Evolutionary conservation across 2,888 invertebrate genomes (phyloP), one percentile per base, ranked within the genome.

Genomic region (Temnothorax unifasciatus): DNA sequence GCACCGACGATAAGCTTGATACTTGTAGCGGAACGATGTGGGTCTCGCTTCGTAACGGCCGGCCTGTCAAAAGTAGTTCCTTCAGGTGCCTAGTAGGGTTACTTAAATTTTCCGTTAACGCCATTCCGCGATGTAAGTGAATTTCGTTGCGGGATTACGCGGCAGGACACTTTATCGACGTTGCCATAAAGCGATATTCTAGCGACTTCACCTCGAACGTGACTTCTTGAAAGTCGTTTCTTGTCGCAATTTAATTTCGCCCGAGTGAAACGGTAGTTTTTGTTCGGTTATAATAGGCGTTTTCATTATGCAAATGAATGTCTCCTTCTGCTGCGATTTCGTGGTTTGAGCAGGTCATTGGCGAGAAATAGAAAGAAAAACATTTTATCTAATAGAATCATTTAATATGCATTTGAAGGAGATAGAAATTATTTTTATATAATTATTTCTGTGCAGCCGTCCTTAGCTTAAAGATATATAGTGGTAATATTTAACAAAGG

Each of bases 1-100:
- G 77, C 59, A 81, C 18, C 44, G 57, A 76, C 83, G 73, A 85
- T 85, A 85, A 87, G 86, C 68, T 44, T 44, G 47, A 66, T 82
- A 74, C 64, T 11, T 81, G 59, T 25, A 52, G n/a, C 41, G 44
- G 13, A 52, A 25, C 59, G 68, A 83, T 50, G 69, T 38, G 76
- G 47, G n/a, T 44, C 29, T 21, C 29, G 52, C 66, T 44, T 25
- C 29, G 41, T 34, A 25, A 44, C 54, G 82, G 38, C 21, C 52
- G 64, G 21, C 38, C 59, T 59, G 44, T 73, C 44, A 59, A 81
- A 71, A 82, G n/a, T 52, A 63, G 21, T 73, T n/a, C 52, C 61
- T 71, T 57, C 68, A 69, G 61, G 41, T 29, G 59, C 41, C 44
- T 41, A 13, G 25, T 25, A 41, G n/a, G 34, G 34, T 77, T 85